These are phyloP conservation scores for Pachyuromys duprasi DNA, from an alignment of 2,797 vertebrate genomes.

Conservation along the genomic window DNA sequence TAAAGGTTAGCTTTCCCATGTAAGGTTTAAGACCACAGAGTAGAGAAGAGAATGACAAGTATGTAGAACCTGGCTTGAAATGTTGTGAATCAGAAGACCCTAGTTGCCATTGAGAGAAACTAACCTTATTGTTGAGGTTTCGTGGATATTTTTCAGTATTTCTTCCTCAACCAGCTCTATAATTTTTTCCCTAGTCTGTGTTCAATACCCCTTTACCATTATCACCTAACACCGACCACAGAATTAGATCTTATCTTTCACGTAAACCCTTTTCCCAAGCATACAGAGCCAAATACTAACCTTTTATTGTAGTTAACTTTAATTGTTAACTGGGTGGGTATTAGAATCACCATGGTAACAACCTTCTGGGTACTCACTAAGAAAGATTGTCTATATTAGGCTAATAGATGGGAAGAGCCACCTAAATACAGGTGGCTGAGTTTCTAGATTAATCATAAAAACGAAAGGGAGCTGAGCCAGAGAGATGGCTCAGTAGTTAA, in stretches of 20 bases:
- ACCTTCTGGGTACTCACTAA: background rate
- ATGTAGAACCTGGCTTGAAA: constrained; percentile 35
- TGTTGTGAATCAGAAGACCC: constrained; percentile 23
- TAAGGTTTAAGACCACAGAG: background rate
- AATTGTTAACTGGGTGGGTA: background rate
- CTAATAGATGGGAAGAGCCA: background rate
- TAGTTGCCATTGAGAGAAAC: background rate
- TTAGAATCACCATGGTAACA: background rate
- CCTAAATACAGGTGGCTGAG: background rate
- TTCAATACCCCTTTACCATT: background rate
- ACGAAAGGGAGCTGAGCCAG: background rate
- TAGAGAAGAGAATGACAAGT: background rate
- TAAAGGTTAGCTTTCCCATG: constrained; percentile 12
- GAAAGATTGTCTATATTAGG: background rate
- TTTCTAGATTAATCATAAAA: background rate
- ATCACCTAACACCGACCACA: constrained; percentile 13
- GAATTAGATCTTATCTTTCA: constrained; percentile 21
- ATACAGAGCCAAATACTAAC: constrained; percentile 35
- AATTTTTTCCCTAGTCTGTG: background rate
- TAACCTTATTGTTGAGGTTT: background rate
- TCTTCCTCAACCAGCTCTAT: constrained; percentile 46
- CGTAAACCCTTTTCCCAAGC: constrained; percentile 25
- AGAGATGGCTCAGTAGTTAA: background rate
- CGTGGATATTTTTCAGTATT: constrained; percentile 17
- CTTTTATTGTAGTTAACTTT: background rate